phyloP scores from a whole-genome alignment of 2,797 vertebrate genomes.

The Phalloptychus januarius region DNA sequence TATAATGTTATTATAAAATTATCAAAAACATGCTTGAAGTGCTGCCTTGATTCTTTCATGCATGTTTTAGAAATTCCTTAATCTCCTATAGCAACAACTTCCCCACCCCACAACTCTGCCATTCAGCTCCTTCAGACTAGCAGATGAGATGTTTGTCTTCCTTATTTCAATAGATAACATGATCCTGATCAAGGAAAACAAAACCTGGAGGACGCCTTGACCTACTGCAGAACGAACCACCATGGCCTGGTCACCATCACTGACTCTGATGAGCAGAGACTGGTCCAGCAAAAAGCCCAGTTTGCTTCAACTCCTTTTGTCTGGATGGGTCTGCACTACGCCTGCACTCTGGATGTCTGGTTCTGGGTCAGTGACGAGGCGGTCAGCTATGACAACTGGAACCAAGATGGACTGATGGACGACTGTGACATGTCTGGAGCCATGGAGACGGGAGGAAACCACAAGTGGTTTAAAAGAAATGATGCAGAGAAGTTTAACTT shows the following conservation, averaged over 20 bases:
- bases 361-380: no score
- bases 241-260: background rate
- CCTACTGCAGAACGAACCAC: background rate
- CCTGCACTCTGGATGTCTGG: background rate
- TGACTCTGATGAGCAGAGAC: background rate
- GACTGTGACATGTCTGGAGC: no score
- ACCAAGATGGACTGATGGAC: no score
- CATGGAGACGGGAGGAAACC: no score
- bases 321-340: background rate
- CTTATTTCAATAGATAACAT: background rate
- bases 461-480: accelerated
- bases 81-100: no score
- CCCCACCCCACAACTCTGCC: no score
- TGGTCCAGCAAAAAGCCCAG: background rate
- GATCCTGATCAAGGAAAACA: background rate
- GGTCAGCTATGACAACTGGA: no score
- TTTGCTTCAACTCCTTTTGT: background rate
- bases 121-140: no score
- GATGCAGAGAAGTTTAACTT: accelerated
- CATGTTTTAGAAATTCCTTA: no score
- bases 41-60: no score
- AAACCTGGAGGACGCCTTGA: background rate
- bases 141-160: background rate
- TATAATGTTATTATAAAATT: no score
- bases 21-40: no score